phyloP scores from a whole-genome alignment of 2,888 invertebrate genomes.

The Pheosia tremula region DNA sequence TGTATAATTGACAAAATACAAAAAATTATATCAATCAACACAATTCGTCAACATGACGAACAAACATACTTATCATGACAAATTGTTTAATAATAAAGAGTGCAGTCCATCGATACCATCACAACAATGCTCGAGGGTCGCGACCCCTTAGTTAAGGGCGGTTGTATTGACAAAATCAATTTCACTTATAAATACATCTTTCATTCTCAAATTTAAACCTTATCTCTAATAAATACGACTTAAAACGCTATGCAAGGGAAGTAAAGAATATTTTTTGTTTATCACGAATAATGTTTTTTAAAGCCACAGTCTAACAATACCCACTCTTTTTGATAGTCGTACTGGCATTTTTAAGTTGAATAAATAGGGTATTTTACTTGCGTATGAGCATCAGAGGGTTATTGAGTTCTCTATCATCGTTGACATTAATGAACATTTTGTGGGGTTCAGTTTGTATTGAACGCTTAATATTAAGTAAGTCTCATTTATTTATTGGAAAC shows the following conservation, averaged over 20 bases:
- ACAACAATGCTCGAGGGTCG: constrained; percentile 60
- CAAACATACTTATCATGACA: constrained; percentile 48
- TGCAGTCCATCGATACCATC: constrained; percentile 53
- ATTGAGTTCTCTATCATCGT: constrained; percentile 32
- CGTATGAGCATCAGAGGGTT: constrained; percentile 16
- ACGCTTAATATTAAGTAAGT: too few relatives aligned
- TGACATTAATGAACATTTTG: constrained; percentile 20
- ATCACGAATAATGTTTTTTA: not conserved
- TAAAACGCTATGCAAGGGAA: constrained; percentile 4
- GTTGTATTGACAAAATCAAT: constrained; percentile 51
- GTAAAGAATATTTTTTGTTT: not conserved
- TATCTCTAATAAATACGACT: constrained; percentile 16
- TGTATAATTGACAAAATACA: not conserved
- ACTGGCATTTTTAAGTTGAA: constrained; percentile 16
- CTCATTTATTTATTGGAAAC: too few relatives aligned
- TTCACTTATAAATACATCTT: constrained; percentile 25
- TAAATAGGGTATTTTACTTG: constrained; percentile 12
- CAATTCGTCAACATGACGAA: constrained; percentile 23
- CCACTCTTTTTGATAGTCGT: constrained; percentile 8
- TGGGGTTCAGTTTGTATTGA: not conserved
- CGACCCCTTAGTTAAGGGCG: constrained; percentile 58
- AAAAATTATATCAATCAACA: not conserved
- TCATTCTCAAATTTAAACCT: constrained; percentile 13
- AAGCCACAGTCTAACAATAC: constrained; percentile 26
- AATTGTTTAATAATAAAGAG: constrained; percentile 66